A percentile compares a stretch with the other conserved stretches of the same genome.
Conservation (phyloP, 2,113 vertebrate species). For the Australoheros scitulus region DNA sequence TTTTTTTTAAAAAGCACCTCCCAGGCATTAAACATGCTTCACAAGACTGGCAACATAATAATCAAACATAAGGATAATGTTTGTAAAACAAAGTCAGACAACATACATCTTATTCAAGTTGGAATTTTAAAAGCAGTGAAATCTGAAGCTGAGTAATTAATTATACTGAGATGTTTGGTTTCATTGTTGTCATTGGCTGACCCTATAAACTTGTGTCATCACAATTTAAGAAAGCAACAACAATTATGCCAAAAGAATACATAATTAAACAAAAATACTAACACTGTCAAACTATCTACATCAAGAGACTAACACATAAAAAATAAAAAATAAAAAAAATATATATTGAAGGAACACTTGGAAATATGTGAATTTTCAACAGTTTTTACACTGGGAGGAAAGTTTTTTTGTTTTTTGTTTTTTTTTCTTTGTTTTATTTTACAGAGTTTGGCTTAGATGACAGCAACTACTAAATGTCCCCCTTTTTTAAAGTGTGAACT, state of each 20-base stretch:
- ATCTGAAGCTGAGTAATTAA: slow-evolving; percentile 1
- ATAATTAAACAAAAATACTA: not conserved
- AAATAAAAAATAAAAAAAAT: not conserved
- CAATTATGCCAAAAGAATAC: slow-evolving; percentile 15
- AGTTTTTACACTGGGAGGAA: slow-evolving; percentile 5
- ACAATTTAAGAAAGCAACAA: slow-evolving; percentile 18
- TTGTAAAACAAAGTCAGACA: slow-evolving; percentile 10
- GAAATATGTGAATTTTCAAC: not conserved
- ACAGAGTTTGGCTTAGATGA: not conserved
- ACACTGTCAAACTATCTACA: slow-evolving; percentile 2
- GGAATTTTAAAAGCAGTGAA: not conserved
- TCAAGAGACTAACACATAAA: slow-evolving; percentile 5
- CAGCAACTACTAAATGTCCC: not conserved
- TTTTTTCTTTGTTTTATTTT: not conserved
- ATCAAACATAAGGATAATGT: not conserved
- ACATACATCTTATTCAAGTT: not conserved
- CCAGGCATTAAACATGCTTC: not conserved
- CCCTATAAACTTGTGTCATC: slow-evolving; percentile 11
- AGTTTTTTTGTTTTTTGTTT: not conserved
- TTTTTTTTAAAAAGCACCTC: not conserved
- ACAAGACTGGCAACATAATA: not conserved
- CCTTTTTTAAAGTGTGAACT: not conserved
- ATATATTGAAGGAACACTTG: not conserved
- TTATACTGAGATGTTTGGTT: not conserved
- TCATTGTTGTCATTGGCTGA: not conserved